Conservation (phyloP, 2,888 invertebrate species). For the Pterobdella sp. region DNA sequence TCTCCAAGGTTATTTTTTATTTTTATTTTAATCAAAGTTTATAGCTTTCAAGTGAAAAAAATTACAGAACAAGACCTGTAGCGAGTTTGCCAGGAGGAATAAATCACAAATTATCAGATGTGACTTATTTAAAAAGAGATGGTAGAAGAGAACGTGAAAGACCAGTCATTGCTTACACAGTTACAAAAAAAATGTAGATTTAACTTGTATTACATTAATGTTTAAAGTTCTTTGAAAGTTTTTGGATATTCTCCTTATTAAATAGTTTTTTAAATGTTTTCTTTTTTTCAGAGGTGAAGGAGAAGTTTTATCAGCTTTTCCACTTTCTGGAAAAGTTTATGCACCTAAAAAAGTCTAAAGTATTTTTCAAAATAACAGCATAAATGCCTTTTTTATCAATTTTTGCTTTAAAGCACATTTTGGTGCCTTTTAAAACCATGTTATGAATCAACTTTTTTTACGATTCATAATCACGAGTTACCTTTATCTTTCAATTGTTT, state of each 20-base stretch:
- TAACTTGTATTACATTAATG: no score
- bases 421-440: no score
- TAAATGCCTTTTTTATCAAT: no score
- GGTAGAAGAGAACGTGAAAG: constrained; percentile 13
- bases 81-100: constrained; percentile 14
- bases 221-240: neutral
- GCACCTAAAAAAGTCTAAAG: neutral
- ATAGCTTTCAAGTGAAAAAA: neutral
- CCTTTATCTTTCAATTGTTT: no score
- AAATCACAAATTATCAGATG: constrained; percentile 3
- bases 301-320: neutral
- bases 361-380: neutral
- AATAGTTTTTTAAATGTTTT: neutral
- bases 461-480: no score
- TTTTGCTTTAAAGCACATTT: no score
- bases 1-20: neutral
- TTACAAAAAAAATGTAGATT: constrained; percentile 18
- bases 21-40: neutral
- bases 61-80: constrained; percentile 7
- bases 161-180: constrained; percentile 14
- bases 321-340: constrained; percentile 4
- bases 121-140: constrained; percentile 21
- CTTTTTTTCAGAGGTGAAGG: neutral
- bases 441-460: no score
- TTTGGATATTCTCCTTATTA: neutral